Conservation (phyloP, 2,797 vertebrate genomes). For the Anguilla megastoma region DNA sequence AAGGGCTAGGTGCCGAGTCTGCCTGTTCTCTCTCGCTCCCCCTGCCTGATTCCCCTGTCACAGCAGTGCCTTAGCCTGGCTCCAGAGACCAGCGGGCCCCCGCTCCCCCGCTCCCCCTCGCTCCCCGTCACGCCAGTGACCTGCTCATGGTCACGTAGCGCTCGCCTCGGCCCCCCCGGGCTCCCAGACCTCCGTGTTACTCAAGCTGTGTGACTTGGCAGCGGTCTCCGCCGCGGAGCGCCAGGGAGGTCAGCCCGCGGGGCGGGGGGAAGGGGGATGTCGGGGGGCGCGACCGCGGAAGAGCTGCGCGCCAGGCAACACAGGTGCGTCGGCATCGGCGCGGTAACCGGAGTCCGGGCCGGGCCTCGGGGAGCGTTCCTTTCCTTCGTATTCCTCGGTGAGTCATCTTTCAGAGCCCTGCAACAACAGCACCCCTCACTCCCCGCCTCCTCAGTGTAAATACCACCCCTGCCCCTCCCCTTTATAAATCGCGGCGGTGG, state of each 20-base stretch:
- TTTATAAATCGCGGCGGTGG: not conserved
- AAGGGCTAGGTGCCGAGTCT: not conserved
- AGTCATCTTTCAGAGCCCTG: constrained; percentile 46
- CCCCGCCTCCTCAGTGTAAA: constrained; percentile 33
- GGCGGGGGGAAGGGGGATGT: not conserved
- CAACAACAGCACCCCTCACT: constrained; percentile 40
- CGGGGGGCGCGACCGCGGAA: not conserved
- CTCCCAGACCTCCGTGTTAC: constrained; percentile 69
- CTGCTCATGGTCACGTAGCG: constrained; percentile 73
- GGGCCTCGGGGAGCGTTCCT: constrained; percentile 48
- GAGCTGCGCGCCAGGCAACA: constrained; percentile 49
- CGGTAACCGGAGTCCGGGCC: constrained; percentile 48
- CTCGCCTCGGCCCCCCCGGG: constrained; percentile 61
- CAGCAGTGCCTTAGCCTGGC: not conserved
- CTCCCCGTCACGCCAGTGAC: constrained; percentile 35
- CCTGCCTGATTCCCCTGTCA: not conserved
- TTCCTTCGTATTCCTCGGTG: constrained; percentile 47
- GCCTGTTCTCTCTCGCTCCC: not conserved
- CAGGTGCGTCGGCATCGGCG: constrained; percentile 64
- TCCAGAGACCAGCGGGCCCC: not conserved
- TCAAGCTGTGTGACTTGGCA: constrained; percentile 75
- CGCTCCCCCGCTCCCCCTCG: not conserved
- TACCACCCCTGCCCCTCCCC: constrained; percentile 10
- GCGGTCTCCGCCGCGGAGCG: constrained; percentile 57
- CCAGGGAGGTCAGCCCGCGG: constrained; percentile 55